These are phyloP conservation scores for Allacma fusca DNA, from an alignment of 2,888 invertebrate species.

Conservation along the genomic window DNA sequence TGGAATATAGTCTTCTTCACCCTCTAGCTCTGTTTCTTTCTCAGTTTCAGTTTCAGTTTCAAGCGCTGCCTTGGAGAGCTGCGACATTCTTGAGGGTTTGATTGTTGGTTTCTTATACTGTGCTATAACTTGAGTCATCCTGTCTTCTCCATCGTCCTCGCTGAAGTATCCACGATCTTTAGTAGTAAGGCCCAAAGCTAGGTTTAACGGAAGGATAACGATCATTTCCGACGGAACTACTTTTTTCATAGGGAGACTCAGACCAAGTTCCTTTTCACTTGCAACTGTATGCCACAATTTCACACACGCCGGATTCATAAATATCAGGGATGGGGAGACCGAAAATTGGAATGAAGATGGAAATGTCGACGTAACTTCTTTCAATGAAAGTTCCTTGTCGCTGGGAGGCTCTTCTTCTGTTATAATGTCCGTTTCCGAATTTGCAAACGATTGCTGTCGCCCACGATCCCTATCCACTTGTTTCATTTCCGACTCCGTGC, in stretches of 20 bases:
- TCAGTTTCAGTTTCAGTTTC: not conserved
- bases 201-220: not conserved
- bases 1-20: not conserved
- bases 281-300: slow-evolving; percentile 18
- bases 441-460: slow-evolving; percentile 7
- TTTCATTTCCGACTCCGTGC: not conserved
- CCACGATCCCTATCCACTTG: slow-evolving; percentile 21
- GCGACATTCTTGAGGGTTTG: not conserved
- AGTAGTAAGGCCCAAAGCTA: not conserved
- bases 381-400: too few relatives aligned
- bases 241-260: not conserved
- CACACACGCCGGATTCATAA: not conserved
- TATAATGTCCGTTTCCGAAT: not conserved
- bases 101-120: not conserved
- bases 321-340: not conserved
- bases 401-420: not conserved
- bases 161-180: not conserved
- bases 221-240: slow-evolving; percentile 21
- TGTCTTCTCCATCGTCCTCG: not conserved
- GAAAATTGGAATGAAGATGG: not conserved
- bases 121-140: not conserved
- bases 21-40: too few relatives aligned
- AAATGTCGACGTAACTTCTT: too few relatives aligned
- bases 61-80: not conserved
- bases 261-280: not conserved